A percentile compares a stretch with the other conserved stretches of the same genome.
Evolutionary conservation across 2,797 vertebrate genomes (phyloP).

Genomic region (Tokudaia tokunoshimensis): DNA sequence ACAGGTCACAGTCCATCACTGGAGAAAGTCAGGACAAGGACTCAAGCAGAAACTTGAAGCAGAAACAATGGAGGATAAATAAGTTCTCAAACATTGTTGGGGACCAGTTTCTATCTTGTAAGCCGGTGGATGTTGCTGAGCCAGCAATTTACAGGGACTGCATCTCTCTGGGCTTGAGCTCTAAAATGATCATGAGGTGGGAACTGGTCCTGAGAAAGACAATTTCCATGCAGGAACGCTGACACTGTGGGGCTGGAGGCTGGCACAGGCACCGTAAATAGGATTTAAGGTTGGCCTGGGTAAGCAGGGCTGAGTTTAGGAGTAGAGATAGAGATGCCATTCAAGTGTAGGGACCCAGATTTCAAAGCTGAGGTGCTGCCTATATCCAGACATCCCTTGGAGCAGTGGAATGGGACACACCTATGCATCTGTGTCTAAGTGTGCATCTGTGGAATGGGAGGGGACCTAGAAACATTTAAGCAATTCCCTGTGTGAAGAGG

Average conservation of each 20-base stretch:
- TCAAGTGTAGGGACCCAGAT: too few species aligned
- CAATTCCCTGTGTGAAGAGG: neutral
- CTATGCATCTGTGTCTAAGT: accelerated
- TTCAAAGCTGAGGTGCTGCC: neutral
- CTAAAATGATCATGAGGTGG: neutral
- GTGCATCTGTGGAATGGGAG: too few species aligned
- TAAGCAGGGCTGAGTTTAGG: too few species aligned
- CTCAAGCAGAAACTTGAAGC: neutral
- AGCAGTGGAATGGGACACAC: too few species aligned
- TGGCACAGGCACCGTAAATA: too few species aligned
- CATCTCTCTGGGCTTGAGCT: neutral
- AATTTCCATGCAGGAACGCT: neutral
- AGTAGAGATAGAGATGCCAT: too few species aligned
- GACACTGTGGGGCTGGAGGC: neutral
- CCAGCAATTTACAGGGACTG: too few species aligned
- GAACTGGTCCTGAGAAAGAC: neutral
- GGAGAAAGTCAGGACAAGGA: neutral
- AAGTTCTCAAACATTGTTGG: neutral
- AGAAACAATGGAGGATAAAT: neutral
- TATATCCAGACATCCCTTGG: neutral
- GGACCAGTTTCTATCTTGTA: neutral
- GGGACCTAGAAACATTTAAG: neutral
- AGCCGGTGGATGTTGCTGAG: neutral
- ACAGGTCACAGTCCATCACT: neutral
- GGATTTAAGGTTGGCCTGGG: too few species aligned